Evolutionary conservation across 2,888 invertebrate genomes (phyloP).

Genomic region (Caprella mutica): DNA sequence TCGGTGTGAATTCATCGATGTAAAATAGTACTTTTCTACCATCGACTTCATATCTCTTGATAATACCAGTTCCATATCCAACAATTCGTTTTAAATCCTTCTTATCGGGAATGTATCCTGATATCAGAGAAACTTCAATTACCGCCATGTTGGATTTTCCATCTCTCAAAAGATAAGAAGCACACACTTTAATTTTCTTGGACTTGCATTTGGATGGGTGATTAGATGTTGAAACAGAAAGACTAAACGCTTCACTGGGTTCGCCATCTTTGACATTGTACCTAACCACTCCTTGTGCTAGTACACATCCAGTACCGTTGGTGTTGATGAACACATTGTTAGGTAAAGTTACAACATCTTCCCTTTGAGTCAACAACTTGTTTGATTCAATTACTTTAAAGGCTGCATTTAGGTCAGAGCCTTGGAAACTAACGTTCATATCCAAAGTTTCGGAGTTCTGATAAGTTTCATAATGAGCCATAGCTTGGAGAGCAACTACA

Average conservation of each 20-base stretch:
- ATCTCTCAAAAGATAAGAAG: slow-evolving; percentile 38
- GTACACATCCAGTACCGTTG: slow-evolving; percentile 48
- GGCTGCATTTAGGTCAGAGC: slow-evolving; percentile 40
- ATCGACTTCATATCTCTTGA: slow-evolving; percentile 28
- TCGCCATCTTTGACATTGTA: slow-evolving; percentile 44
- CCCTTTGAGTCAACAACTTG: slow-evolving; percentile 44
- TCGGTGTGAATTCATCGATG: slow-evolving; percentile 14
- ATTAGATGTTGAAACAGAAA: slow-evolving; percentile 36
- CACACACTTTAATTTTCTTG: slow-evolving; percentile 34
- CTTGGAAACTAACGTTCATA: slow-evolving; percentile 42
- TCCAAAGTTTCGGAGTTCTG: slow-evolving; percentile 43
- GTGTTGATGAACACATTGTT: slow-evolving; percentile 44
- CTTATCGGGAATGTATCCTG: slow-evolving; percentile 40
- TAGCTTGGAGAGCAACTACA: slow-evolving; percentile 48
- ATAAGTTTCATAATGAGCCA: slow-evolving; percentile 34
- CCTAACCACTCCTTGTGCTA: slow-evolving; percentile 44
- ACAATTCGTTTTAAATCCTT: slow-evolving; percentile 36
- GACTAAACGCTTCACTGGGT: slow-evolving; percentile 44
- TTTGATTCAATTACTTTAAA: slow-evolving; percentile 43
- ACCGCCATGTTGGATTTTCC: slow-evolving; percentile 49
- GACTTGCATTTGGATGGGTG: slow-evolving; percentile 37
- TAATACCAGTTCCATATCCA: not conserved
- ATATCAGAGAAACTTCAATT: slow-evolving; percentile 40
- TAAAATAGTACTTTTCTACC: slow-evolving; percentile 26
- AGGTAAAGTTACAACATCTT: slow-evolving; percentile 43